Base-by-base conservation (phyloP, 2,797 vertebrate species). In the Amphiprion clarkii region DNA sequence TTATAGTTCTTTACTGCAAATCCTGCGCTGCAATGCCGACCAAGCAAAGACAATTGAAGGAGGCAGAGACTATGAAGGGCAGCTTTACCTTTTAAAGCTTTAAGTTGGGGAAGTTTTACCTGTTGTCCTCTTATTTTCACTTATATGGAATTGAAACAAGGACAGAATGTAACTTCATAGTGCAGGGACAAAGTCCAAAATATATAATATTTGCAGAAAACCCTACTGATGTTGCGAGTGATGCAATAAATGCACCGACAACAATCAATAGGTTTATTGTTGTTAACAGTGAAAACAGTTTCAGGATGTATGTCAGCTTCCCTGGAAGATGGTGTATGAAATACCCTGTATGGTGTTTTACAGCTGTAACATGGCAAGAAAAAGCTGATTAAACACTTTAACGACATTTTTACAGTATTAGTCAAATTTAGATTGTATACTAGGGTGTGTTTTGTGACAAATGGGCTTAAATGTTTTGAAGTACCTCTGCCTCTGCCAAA, bases 11-110 rank as follows among this genome's bases (percentile, higher is more conserved):
- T 71, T 51, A 42, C 44, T 54, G 33, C 49, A 77, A 72, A 73
- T 73, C 39, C 73, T 57, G 27, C 64, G 60, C 44, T 62, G 81
- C 71, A 56, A 69, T 69, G 58, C 64, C 52, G 71, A 75, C 74
- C 78, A 73, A 13, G 72, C 78, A 79, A 68, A 78, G 40, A 27
- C 60, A n/a, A 65, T 68, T 82, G 44, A 62, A 76, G 7, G 49
- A 62, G 31, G 74, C 4, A 39, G 52, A 59, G 66, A 71, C 67
- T 48, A 27, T 25, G 25, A 83, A 79, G 67, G 67, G 25, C 75
- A 74, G 44, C 33, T 72, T 82, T 33, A 74, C 59, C 29, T 39
- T 8, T 44, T 52, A n/a, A 58, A 67, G 58, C 36, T 67, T 42
- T 1, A 46, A 75, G 33, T n/a, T 21, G 16, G 11, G 13, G 55